Base-by-base conservation (phyloP, 2,888 invertebrate species). In the Podabrus alpinus region DNA sequence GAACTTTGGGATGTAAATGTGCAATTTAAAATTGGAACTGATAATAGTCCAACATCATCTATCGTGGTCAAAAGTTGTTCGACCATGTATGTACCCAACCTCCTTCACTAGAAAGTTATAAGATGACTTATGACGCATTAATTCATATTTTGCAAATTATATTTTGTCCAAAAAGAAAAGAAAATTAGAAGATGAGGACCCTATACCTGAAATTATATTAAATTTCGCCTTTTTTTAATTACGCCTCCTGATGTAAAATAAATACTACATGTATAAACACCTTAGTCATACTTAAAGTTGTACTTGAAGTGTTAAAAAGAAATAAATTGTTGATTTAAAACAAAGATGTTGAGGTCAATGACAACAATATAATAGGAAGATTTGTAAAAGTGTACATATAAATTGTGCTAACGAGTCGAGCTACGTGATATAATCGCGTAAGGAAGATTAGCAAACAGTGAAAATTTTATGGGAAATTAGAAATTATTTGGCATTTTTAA, bases 331-430 rank as follows among this genome's bases (percentile, higher is more conserved):
- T 13, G 19, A 19, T 19, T 17, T 13, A 17, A 62, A 62, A 62
- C 62, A 62, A 62, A 62, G 62, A 64, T n/a, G 62, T 64, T 19
- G 17, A 19, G 62, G 62, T 64, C 62, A 64, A 64, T 64, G 62
- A 64, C 62, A 64, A 64, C 62, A 19, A 64, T 64, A 19, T 17
- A 21, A n/a, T 19, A 15, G n/a, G 62, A 64, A 15, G 15, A 61
- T 61, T 62, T 19, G 17, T 62, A 62, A 62, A 19, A 62, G 62
- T 19, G n/a, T n/a, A n/a, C n/a, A n/a, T n/a, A n/a, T n/a, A 19
- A 62, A 21, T 64, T 19, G 21, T 64, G 19, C n/a, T 19, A 64
- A 64, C 62, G n/a, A 62, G 17, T 62, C 3, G 11, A 13, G 29
- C 29, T 29, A 9, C 10, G n/a, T 45, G 45, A 45, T n/a, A 45